These are phyloP conservation scores for Callyntrura guangdongensis DNA, from an alignment of 2,888 invertebrate genomes.

Conservation along the genomic window DNA sequence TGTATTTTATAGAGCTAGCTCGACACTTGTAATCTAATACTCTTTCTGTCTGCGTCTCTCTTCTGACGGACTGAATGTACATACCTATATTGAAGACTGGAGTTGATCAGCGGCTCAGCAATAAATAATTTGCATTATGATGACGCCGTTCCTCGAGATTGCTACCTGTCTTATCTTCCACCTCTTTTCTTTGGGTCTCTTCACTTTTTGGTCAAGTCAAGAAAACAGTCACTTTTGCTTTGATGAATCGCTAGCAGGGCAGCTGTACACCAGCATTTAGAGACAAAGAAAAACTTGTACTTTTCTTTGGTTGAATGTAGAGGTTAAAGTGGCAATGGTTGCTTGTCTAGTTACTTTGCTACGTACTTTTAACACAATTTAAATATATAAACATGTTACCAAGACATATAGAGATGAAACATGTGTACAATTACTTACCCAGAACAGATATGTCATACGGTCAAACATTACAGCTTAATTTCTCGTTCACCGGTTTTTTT, in stretches of 20 bases:
- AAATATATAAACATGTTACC: not conserved
- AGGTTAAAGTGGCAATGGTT: not conserved
- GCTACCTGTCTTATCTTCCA: conserved; percentile 78
- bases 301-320: not conserved
- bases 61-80: not conserved
- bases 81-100: conserved; percentile 2
- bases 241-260: not conserved
- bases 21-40: conserved; percentile 73
- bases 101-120: conserved; percentile 74
- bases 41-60: conserved; percentile 29
- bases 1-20: conserved; percentile 42
- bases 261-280: not conserved
- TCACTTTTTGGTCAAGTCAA: conserved; percentile 33
- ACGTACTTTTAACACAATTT: not conserved
- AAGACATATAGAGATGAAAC: not conserved
- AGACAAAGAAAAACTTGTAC: conserved; percentile 32
- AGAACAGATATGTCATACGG: conserved; percentile 34
- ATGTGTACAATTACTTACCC: conserved; percentile 32
- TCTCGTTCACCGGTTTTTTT: conserved; percentile 8
- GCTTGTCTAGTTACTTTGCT: not conserved
- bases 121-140: conserved; percentile 77
- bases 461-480: conserved; percentile 41
- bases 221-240: conserved; percentile 9
- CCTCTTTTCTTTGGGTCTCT: conserved; percentile 35
- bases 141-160: conserved; percentile 54